These are phyloP conservation scores for Aphidius colemani DNA, from an alignment of 2,888 invertebrate species.

Conservation along the genomic window DNA sequence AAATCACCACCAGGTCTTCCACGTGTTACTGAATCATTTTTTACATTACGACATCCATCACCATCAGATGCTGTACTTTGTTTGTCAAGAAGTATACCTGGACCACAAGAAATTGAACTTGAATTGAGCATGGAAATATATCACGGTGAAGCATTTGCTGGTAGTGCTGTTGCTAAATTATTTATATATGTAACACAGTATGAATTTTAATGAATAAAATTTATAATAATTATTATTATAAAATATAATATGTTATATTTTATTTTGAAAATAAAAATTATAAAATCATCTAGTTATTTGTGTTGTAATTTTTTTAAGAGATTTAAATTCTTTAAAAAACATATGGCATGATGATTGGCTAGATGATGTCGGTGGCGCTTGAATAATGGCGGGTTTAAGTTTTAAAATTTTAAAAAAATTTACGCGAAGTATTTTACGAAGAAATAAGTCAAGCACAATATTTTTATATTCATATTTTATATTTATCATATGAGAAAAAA, in stretches of 20 bases:
- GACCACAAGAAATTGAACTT: conserved; percentile 90
- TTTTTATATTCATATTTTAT: too few relatives aligned
- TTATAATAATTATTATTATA: not conserved
- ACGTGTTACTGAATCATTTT: conserved; percentile 65
- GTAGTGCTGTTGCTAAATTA: conserved; percentile 83
- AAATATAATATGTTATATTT: conserved; percentile 1
- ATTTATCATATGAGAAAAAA: not conserved
- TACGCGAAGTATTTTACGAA: too few relatives aligned
- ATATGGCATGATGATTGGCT: too few relatives aligned
- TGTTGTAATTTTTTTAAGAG: too few relatives aligned
- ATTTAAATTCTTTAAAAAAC: too few relatives aligned
- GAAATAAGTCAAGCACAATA: too few relatives aligned
- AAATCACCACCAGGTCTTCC: conserved; percentile 68
- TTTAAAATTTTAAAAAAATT: too few relatives aligned
- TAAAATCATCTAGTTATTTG: not conserved
- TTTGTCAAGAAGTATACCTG: conserved; percentile 74
- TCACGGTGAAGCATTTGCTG: conserved; percentile 73
- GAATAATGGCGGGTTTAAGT: too few relatives aligned
- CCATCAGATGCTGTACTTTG: conserved; percentile 78
- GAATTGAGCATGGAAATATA: conserved; percentile 86
- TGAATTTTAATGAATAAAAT: conserved; percentile 66
- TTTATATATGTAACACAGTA: conserved; percentile 85
- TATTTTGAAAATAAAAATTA: conserved; percentile 8
- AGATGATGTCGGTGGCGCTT: too few relatives aligned
- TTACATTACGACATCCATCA: conserved; percentile 62